Conservation (phyloP, 2,113 vertebrate species). For the Melanerpes aurifrons region DNA sequence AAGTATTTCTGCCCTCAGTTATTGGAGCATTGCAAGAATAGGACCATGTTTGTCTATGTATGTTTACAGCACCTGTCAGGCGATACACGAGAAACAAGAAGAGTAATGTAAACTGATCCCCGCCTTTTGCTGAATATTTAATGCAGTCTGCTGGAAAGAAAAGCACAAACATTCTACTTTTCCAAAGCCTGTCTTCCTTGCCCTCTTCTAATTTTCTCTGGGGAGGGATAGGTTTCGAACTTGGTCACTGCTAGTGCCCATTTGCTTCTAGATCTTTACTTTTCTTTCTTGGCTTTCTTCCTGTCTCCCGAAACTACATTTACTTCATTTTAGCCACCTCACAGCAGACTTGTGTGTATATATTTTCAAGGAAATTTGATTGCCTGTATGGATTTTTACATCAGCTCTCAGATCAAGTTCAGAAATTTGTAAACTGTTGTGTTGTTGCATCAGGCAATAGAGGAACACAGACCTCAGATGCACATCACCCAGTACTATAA, state of each 20-base stretch:
- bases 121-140: conserved; percentile 88
- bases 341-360: conserved; percentile 90
- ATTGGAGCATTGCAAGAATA: conserved; percentile 66
- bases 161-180: conserved; percentile 82
- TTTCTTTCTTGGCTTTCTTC: conserved; percentile 84
- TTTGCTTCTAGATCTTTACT: conserved; percentile 84
- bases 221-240: conserved; percentile 85
- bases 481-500: conserved; percentile 79
- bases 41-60: conserved; percentile 88
- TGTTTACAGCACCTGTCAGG: conserved; percentile 92
- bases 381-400: conserved; percentile 92
- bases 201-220: conserved; percentile 82
- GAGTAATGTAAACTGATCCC: conserved; percentile 87
- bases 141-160: conserved; percentile 83
- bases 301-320: conserved; percentile 90
- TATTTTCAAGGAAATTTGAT: conserved; percentile 93
- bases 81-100: conserved; percentile 91
- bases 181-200: conserved; percentile 81
- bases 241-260: conserved; percentile 80
- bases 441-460: conserved; percentile 79
- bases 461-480: conserved; percentile 78
- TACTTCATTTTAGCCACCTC: conserved; percentile 92
- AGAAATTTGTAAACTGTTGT: conserved; percentile 93
- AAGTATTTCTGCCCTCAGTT: conserved; percentile 68
- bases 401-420: conserved; percentile 88